phyloP scores from a whole-genome alignment of 2,113 vertebrate species.

The Nicator chloris region DNA sequence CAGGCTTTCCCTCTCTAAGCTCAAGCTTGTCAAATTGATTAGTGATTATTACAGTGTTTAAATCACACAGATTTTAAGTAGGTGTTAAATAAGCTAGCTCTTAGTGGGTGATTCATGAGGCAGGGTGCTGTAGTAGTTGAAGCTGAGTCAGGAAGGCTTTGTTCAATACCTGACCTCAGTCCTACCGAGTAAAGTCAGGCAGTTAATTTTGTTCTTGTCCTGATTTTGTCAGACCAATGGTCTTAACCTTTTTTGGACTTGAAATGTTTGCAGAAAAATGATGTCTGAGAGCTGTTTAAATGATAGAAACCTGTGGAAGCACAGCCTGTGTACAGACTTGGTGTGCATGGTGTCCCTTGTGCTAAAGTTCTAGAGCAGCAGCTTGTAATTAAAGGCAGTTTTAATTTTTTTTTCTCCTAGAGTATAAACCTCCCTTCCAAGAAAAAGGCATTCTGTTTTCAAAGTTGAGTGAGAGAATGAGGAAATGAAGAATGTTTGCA shows the following conservation, averaged over 20 bases:
- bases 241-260: not conserved
- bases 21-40: slow-evolving; percentile 7
- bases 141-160: not conserved
- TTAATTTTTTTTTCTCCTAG: not conserved
- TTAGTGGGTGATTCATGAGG: not conserved
- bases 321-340: not conserved
- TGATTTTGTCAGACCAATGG: not conserved
- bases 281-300: not conserved
- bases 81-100: not conserved
- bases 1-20: not conserved
- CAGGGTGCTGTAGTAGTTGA: not conserved
- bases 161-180: not conserved
- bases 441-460: slow-evolving; percentile 55
- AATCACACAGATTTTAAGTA: not conserved
- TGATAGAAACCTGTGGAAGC: not conserved
- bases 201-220: not conserved
- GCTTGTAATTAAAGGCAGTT: not conserved
- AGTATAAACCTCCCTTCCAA: slow-evolving; percentile 27
- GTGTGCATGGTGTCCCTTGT: not conserved
- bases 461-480: slow-evolving; percentile 70
- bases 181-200: not conserved
- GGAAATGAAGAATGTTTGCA: slow-evolving; percentile 71
- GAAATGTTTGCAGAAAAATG: not conserved
- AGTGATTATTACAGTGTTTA: slow-evolving; percentile 16
- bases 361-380: not conserved